phyloP scores from a whole-genome alignment of 2,113 vertebrate species.

The Ancistrus triradiatus region DNA sequence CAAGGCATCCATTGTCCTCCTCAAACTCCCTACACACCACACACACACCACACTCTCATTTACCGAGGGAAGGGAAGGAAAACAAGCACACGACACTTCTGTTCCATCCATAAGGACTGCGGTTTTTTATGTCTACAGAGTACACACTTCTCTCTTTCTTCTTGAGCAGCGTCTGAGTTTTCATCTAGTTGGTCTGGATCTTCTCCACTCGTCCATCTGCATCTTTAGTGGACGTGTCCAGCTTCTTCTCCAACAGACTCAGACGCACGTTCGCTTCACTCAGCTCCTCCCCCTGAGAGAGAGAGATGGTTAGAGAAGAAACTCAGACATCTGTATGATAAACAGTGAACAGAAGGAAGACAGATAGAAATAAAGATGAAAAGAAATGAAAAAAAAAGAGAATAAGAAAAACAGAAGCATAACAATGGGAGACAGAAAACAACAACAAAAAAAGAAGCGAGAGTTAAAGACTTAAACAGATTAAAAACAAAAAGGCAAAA shows the following conservation, averaged over 20 bases:
- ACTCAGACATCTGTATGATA: neutral
- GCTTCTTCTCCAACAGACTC: slow-evolving; percentile 93
- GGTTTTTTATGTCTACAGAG: too few species aligned
- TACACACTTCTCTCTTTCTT: slow-evolving; percentile 94
- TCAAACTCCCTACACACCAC: slow-evolving; percentile 82
- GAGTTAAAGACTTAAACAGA: too few species aligned
- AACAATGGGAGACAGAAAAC: neutral
- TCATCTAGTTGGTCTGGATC: slow-evolving; percentile 89
- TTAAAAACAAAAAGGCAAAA: neutral
- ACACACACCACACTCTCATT: slow-evolving; percentile 51
- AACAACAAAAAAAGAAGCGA: neutral
- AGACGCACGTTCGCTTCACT: slow-evolving; percentile 89
- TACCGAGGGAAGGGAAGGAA: slow-evolving; percentile 24
- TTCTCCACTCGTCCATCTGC: slow-evolving; percentile 91
- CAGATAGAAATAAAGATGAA: neutral
- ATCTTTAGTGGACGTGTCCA: slow-evolving; percentile 90
- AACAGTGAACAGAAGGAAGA: neutral
- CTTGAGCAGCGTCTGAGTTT: slow-evolving; percentile 81
- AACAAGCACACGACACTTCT: too few species aligned
- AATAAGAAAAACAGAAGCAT: neutral
- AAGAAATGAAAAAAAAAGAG: too few species aligned
- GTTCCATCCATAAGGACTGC: too few species aligned
- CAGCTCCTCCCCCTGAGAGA: slow-evolving; percentile 84
- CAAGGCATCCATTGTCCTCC: slow-evolving; percentile 95
- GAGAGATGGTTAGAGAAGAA: neutral